Evolutionary conservation across 2,888 invertebrate genomes (phyloP).

Genomic region (Nomada fucata): DNA sequence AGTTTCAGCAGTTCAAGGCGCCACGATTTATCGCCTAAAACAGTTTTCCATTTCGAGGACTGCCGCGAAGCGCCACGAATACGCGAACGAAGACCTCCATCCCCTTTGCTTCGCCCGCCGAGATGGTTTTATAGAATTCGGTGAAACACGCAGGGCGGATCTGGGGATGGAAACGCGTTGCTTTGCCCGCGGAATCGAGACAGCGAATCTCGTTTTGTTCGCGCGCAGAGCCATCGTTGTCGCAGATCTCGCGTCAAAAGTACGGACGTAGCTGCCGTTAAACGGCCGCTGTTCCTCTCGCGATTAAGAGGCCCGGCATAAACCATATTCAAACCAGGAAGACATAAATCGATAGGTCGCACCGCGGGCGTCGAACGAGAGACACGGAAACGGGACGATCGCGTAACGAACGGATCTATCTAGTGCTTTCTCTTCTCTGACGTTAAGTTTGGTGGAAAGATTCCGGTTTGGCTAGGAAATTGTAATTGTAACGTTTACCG

Average conservation of each 20-base stretch:
- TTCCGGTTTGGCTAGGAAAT: neutral
- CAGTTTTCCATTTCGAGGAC: too few species aligned
- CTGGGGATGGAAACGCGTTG: conserved; percentile 27
- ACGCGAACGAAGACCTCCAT: neutral
- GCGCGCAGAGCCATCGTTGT: conserved; percentile 22
- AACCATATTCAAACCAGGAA: conserved; percentile 40
- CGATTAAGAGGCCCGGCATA: conserved; percentile 37
- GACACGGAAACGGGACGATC: conserved; percentile 35
- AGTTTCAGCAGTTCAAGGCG: too few species aligned
- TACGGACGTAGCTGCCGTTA: conserved; percentile 50
- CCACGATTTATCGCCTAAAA: too few species aligned
- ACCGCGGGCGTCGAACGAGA: conserved; percentile 46
- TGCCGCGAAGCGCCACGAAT: neutral
- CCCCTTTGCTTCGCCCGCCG: too few species aligned
- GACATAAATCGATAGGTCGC: conserved; percentile 49
- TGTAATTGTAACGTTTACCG: neutral
- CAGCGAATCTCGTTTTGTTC: conserved; percentile 61
- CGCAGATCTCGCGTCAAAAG: neutral
- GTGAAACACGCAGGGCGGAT: neutral
- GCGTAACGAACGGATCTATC: conserved; percentile 26
- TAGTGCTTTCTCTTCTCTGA: neutral
- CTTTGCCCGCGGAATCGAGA: conserved; percentile 40
- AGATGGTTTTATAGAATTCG: too few species aligned
- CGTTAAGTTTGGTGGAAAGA: neutral
- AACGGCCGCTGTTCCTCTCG: conserved; percentile 38